Base-by-base conservation (phyloP, 1,140 invertebrate species). In the Drosophila azteca region DNA sequence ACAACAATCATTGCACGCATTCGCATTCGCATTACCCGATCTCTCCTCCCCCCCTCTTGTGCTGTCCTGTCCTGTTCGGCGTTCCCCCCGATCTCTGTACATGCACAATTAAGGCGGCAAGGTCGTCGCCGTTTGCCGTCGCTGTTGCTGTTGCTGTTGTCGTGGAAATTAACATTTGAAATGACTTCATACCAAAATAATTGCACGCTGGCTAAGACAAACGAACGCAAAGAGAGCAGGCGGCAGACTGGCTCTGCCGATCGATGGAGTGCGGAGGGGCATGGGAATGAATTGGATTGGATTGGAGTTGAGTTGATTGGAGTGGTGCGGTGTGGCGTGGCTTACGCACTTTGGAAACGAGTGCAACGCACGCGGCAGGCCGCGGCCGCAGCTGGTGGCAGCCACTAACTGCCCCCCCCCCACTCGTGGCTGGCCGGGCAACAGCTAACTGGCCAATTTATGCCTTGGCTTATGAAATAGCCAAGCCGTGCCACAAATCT, bases 101-200 rank as follows among this genome's bases (percentile, higher is more conserved):
- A 20, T 20, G 22, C 66, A 78, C 70, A 83, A 83, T 79, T 83
- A 75, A 71, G 76, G 76, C 76, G 80, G 80, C 80, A 83, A 83
- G 80, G 80, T 83, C 80, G 71, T 72, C 75, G 79, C 29, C 67
- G 70, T 65, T 60, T 68, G 77, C 63, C 76, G 61, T 51, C 60
- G 67, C 29, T 50, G 62, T 60, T 64, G 77, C 63, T 65, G 61
- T 54, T 51, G 73, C 22, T 54, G 62, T 61, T 29, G 59, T 52
- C 50, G 59, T 54, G 64, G 60, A 65, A 81, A 77, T 81, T 73
- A 74, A 66, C 69, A 82, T 82, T 83, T 65, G 76, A 67, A 81
- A 84, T 72, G 76, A 79, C 80, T 83, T 84, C 77, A 83, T 83
- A 79, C 54, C 24, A 71, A 72, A 62, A 72, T 79, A 83, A 84